Evolutionary conservation across 1,140 invertebrate species (phyloP), one percentile per base, ranked within the genome.

Genomic region (Hypsibius dujardini): DNA sequence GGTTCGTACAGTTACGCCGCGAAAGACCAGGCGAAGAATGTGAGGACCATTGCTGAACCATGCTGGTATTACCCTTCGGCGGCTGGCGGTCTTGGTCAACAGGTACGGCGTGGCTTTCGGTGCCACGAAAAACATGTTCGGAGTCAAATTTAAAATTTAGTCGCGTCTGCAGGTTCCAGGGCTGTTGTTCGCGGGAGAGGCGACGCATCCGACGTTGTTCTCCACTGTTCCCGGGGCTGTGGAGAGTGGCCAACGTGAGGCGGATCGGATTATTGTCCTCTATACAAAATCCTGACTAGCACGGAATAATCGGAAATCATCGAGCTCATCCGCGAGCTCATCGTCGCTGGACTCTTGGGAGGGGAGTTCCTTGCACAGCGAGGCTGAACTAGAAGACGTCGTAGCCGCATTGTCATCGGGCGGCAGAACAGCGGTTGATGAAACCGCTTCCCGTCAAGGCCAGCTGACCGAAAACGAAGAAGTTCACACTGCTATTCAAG

Each of bases 241-340:
- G 12, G 62, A 67, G 42, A 67, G 62, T 42, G 62, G 62, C 12
- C 62, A 67, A 15, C 62, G 62, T 15, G 62, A 67, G 62, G 62
- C 62, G 62, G 62, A 67, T 0, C 12, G 62, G 3, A 67, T 67
- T 42, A 67, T 67, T 67, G 62, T 67, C 12, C 62, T 67, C 62
- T 67, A 67, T 42, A 67, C 62, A 67, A 67, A 67, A 67, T 15
- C 62, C 62, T 67, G 62, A 67, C 62, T 67, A 67, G 62, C 12
- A 67, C 42, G 12, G 62, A 0, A 67, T 28, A 28, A 28, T 28
- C 28, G 28, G 28, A 28, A 28, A 28, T 28, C 28, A 28, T 28
- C 28, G 28, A 28, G 28, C 28, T 28, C 28, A 28, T 28, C 28
- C 28, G 28, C 28, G 28, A 28, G 28, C 28, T 28, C 28, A 28